Conservation (phyloP, 2,113 vertebrate species). For the Gallinago media region DNA sequence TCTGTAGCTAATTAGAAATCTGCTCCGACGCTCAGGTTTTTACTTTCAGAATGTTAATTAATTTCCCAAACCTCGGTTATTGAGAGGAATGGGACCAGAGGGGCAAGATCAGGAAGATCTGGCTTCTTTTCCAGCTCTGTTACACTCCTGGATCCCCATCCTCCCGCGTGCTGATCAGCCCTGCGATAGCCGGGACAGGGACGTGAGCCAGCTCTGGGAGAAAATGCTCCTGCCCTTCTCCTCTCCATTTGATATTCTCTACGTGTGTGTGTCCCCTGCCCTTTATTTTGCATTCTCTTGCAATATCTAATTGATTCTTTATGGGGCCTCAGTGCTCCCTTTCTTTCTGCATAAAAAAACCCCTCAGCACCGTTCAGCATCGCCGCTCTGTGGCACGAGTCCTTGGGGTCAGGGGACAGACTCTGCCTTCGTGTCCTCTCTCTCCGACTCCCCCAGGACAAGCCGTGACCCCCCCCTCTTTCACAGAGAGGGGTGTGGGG, state of each 20-base stretch:
- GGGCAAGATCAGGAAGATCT: background rate
- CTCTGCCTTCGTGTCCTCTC: background rate
- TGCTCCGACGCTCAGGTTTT: background rate
- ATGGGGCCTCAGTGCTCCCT: background rate
- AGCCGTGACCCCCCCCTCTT: background rate
- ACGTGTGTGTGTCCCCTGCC: background rate
- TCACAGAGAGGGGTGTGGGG: background rate
- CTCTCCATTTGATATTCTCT: background rate
- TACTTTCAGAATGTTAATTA: conserved; percentile 46
- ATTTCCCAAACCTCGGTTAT: conserved; percentile 15
- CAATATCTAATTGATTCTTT: conserved; percentile 35
- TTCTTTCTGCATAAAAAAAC: background rate
- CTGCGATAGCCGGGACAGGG: background rate
- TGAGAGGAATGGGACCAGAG: background rate
- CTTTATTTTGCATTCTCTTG: conserved; percentile 4
- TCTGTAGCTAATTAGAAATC: conserved; percentile 26
- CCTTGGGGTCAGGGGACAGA: background rate
- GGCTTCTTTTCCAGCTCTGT: background rate
- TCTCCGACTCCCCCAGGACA: background rate
- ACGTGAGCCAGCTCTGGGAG: background rate
- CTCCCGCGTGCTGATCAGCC: background rate
- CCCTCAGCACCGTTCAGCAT: background rate
- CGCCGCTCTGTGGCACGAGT: background rate
- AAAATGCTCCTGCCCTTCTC: background rate
- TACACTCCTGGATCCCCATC: background rate